These are phyloP conservation scores for Caprella mutica DNA, from an alignment of 2,888 invertebrate genomes.

Conservation along the genomic window DNA sequence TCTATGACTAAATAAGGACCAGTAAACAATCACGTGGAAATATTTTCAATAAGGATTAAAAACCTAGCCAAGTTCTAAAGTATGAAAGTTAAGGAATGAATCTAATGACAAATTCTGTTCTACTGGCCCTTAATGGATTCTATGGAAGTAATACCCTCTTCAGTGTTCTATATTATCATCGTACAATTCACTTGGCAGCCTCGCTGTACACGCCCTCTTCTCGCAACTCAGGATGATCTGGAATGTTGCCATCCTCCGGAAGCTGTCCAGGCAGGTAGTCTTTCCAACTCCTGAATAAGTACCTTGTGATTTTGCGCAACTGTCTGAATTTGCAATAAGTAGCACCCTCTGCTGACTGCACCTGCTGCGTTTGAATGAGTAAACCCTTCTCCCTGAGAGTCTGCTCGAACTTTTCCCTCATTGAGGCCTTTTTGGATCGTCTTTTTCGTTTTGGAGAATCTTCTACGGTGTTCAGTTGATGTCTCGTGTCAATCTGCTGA, in stretches of 20 bases:
- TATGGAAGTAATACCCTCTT: too few species aligned
- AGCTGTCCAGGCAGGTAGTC: slow-evolving; percentile 62
- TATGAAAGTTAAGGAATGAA: too few species aligned
- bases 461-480: slow-evolving; percentile 13
- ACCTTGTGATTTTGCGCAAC: slow-evolving; percentile 77
- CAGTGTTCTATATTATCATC: too few species aligned
- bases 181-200: too few species aligned
- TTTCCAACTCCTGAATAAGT: slow-evolving; percentile 84
- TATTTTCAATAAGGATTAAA: too few species aligned
- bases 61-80: too few species aligned
- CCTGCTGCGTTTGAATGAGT: slow-evolving; percentile 80
- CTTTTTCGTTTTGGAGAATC: slow-evolving; percentile 50
- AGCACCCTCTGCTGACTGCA: slow-evolving; percentile 83
- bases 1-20: too few species aligned
- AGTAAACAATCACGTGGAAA: too few species aligned
- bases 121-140: too few species aligned
- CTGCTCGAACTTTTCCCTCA: slow-evolving; percentile 70
- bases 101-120: too few species aligned
- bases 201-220: too few species aligned
- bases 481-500: background rate
- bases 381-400: slow-evolving; percentile 88
- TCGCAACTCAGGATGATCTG: too few species aligned
- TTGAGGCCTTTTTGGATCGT: slow-evolving; percentile 56
- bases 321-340: slow-evolving; percentile 89
- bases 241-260: slow-evolving; percentile 15